Base-by-base conservation (phyloP, 1,140 invertebrate species). In the Drosophila jambulina region DNA sequence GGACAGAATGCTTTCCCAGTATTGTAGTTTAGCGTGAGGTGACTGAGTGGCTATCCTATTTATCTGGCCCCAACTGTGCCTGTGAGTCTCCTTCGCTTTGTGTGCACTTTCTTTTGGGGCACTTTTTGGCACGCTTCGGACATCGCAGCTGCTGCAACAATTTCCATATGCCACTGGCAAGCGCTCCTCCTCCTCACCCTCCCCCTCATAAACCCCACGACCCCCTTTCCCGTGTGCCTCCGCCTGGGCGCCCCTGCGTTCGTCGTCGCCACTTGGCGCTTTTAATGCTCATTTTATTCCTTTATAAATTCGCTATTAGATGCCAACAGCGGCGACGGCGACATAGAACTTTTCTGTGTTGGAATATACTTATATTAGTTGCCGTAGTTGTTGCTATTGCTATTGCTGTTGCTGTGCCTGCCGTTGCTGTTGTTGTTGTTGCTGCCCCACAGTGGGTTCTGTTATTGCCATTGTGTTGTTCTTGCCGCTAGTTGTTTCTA, bases 231-330 rank as follows among this genome's bases (percentile, higher is more conserved):
- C 15, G 15, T n/a, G 6, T n/a, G 12, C n/a, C 23, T 17, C 21
- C 27, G 23, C 36, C 15, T 15, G 19, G 12, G n/a, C 46, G 40
- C 27, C 46, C 21, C 36, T 38, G 48, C 21, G 7, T 17, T 23
- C 21, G 19, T 17, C 51, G 49, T 49, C 54, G 56, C 63, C 43
- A 57, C 49, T 60, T 77, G 76, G 46, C 72, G 49, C 61, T 70
- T 83, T 87, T 87, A 87, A 87, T 88, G 74, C 77, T 87, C 69
- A 80, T 90, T 88, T 88, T 90, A 88, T 88, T 88, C 84, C 81
- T 88, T 88, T 78, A 88, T 84, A 84, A 84, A 90, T 71, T 88
- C 77, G 62, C 69, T 78, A 84, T 87, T 87, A 84, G 85, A 81
- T 71, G 84, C 85, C 80, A 82, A 80, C 75, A 70, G 76, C 79